phyloP scores from a whole-genome alignment of 2,888 invertebrate species.

The Limenitis camilla region DNA sequence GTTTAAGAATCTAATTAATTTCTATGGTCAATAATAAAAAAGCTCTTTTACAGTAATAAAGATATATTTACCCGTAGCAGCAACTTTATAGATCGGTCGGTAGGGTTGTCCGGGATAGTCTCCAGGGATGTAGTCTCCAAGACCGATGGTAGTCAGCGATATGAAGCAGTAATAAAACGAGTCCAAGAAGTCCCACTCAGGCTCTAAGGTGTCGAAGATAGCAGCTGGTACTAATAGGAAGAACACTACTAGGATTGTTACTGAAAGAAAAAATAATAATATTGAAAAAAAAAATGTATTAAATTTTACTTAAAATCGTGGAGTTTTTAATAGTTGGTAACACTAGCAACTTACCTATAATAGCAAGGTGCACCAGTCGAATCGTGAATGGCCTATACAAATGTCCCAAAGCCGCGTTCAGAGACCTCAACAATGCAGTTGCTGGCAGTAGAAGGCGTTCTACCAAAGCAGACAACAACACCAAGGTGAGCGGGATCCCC shows the following conservation, averaged over 20 bases:
- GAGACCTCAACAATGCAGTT: slow-evolving; percentile 78
- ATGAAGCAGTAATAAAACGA: slow-evolving; percentile 94
- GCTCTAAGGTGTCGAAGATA: slow-evolving; percentile 83
- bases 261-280: slow-evolving; percentile 46
- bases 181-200: slow-evolving; percentile 89
- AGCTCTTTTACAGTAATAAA: too few relatives aligned
- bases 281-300: not conserved
- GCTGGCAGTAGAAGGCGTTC: slow-evolving; percentile 86
- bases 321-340: not conserved
- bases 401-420: slow-evolving; percentile 82
- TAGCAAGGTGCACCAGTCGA: slow-evolving; percentile 81
- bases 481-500: slow-evolving; percentile 90
- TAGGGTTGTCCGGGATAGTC: slow-evolving; percentile 84
- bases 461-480: slow-evolving; percentile 86
- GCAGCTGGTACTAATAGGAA: slow-evolving; percentile 85
- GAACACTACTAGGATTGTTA: slow-evolving; percentile 68
- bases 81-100: slow-evolving; percentile 87
- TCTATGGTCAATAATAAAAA: too few relatives aligned
- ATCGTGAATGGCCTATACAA: slow-evolving; percentile 84
- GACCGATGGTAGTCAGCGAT: slow-evolving; percentile 90
- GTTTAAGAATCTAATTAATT: too few relatives aligned
- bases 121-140: slow-evolving; percentile 93
- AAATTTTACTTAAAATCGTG: not conserved
- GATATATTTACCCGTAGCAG: slow-evolving; percentile 26
- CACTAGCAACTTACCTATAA: slow-evolving; percentile 74